These are phyloP conservation scores for Tetraodon nigroviridis DNA, from an alignment of 2,113 vertebrate species.

Conservation along the genomic window DNA sequence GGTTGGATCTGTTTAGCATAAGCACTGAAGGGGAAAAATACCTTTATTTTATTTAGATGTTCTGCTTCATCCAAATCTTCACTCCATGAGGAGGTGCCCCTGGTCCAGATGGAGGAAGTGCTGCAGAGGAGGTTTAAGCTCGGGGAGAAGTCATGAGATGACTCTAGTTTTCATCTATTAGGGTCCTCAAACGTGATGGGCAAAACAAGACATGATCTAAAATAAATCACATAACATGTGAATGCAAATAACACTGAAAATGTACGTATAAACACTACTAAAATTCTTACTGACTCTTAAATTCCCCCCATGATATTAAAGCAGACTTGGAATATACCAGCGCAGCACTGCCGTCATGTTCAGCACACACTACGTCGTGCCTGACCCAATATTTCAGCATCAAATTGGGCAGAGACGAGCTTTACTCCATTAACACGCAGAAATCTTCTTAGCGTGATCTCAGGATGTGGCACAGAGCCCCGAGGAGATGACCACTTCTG, in stretches of 20 bases:
- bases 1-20: background rate
- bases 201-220: slow-evolving; percentile 3
- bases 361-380: slow-evolving; percentile 25
- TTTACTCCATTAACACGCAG: slow-evolving; percentile 41
- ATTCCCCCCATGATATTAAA: background rate
- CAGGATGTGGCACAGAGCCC: slow-evolving; percentile 57
- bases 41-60: slow-evolving; percentile 27
- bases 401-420: slow-evolving; percentile 42
- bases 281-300: too few species aligned
- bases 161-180: slow-evolving; percentile 44
- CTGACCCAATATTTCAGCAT: slow-evolving; percentile 45
- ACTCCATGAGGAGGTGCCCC: slow-evolving; percentile 36
- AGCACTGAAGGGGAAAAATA: background rate
- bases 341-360: slow-evolving; percentile 5
- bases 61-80: slow-evolving; percentile 25
- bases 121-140: slow-evolving; percentile 55
- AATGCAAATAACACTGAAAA: background rate
- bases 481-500: slow-evolving; percentile 29
- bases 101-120: slow-evolving; percentile 50
- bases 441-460: slow-evolving; percentile 70
- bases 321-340: slow-evolving; percentile 2
- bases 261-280: background rate
- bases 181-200: slow-evolving; percentile 7
- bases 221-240: slow-evolving; percentile 3
- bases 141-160: slow-evolving; percentile 41